Evolutionary conservation across 2,888 invertebrate species (phyloP).

Genomic region (Chloromyia formosa): DNA sequence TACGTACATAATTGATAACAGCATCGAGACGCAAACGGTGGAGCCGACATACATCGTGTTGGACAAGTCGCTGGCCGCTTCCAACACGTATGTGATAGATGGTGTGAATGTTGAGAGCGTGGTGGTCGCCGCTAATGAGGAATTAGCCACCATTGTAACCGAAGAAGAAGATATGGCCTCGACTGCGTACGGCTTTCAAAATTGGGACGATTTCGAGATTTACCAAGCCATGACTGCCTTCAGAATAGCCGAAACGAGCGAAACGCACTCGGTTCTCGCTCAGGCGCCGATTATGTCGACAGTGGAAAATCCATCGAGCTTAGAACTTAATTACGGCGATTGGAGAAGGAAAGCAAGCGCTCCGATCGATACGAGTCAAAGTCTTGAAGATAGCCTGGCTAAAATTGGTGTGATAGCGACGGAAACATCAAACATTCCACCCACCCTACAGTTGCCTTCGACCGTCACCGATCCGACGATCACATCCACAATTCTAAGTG

Average conservation of each 20-base stretch:
- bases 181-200: conserved; percentile 15
- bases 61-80: neutral
- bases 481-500: conserved; percentile 17
- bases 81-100: neutral
- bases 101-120: neutral
- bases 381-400: conserved; percentile 21
- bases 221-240: conserved; percentile 29
- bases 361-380: neutral
- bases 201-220: conserved; percentile 29
- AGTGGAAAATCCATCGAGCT: conserved; percentile 23
- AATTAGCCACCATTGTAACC: neutral
- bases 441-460: conserved; percentile 18
- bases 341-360: neutral
- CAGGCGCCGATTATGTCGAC: conserved; percentile 30
- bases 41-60: conserved; percentile 26
- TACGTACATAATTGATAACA: conserved; percentile 24
- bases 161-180: neutral
- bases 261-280: conserved; percentile 16
- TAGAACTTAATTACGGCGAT: neutral
- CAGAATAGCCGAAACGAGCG: conserved; percentile 29
- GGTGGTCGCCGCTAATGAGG: neutral
- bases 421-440: conserved; percentile 18
- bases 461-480: conserved; percentile 28
- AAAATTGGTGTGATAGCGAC: conserved; percentile 19
- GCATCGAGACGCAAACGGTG: neutral